Evolutionary conservation across 2,113 vertebrate species (phyloP).

Genomic region (Lamprotornis superbus): DNA sequence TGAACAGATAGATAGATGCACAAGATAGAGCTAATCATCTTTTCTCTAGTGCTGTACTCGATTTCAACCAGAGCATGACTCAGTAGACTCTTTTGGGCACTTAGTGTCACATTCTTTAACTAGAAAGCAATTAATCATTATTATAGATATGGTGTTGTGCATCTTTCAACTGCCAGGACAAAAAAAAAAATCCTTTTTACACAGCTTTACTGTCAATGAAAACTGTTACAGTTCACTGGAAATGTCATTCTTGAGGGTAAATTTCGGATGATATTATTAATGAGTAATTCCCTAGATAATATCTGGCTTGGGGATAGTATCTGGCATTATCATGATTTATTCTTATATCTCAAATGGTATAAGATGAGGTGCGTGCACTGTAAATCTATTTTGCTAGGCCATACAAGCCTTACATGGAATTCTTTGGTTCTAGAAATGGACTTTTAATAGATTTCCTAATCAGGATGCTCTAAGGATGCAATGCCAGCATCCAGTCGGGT

Average conservation of each 20-base stretch:
- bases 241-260: neutral
- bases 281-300: neutral
- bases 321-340: neutral
- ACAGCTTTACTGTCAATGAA: neutral
- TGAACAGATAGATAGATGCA: neutral
- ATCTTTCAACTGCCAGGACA: neutral
- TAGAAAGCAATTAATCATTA: constrained; percentile 10
- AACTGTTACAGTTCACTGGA: neutral
- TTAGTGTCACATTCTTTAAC: constrained; percentile 2
- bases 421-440: neutral
- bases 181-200: neutral
- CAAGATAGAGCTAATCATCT: neutral
- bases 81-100: neutral
- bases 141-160: neutral
- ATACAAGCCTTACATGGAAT: neutral
- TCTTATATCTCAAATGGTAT: neutral
- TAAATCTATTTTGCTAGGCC: neutral
- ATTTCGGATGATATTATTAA: neutral
- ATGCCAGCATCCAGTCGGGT: neutral
- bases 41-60: neutral
- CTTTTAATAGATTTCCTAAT: neutral
- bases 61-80: constrained; percentile 3
- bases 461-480: neutral
- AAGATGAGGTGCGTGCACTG: neutral
- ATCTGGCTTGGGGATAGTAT: neutral